phyloP scores from a whole-genome alignment of 2,888 invertebrate genomes.

The Dicyrtomina minuta region DNA sequence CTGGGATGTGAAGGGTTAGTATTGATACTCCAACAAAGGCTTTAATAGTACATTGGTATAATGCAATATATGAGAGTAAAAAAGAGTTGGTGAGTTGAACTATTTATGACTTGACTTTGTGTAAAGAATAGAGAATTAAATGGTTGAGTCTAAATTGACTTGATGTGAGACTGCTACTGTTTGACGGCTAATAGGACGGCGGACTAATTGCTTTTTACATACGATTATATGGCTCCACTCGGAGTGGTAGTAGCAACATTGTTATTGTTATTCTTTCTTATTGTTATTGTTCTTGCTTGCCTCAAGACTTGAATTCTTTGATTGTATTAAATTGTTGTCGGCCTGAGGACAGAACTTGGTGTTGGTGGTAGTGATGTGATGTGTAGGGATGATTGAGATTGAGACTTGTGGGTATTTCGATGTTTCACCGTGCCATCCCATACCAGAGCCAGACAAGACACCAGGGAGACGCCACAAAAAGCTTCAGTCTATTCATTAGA shows the following conservation, averaged over 20 bases:
- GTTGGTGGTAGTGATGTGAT: no score
- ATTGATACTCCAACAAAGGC: no score
- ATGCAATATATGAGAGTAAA: no score
- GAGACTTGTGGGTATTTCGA: slow-evolving; percentile 17
- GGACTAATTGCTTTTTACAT: slow-evolving; percentile 30
- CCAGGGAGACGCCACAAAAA: slow-evolving; percentile 11
- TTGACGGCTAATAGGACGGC: slow-evolving; percentile 30
- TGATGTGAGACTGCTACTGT: slow-evolving; percentile 33
- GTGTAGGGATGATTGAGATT: slow-evolving; percentile 14
- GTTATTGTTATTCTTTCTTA: no score
- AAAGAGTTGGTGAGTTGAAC: no score
- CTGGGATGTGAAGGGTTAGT: no score
- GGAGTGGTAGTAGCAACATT: no score
- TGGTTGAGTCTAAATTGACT: slow-evolving; percentile 28
- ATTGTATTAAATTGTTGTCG: slow-evolving; percentile 27
- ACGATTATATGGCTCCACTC: slow-evolving; percentile 20
- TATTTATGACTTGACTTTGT: slow-evolving; percentile 19
- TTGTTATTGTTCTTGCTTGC: slow-evolving; percentile 29
- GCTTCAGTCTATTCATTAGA: slow-evolving; percentile 21
- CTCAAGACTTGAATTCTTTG: slow-evolving; percentile 29
- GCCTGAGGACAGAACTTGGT: no score
- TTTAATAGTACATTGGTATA: no score
- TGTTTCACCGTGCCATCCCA: no score
- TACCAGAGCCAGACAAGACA: background rate
- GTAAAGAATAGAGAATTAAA: slow-evolving; percentile 23